phyloP scores from a whole-genome alignment of 2,888 invertebrate species.

The Lepidocyrtinus sp. region DNA sequence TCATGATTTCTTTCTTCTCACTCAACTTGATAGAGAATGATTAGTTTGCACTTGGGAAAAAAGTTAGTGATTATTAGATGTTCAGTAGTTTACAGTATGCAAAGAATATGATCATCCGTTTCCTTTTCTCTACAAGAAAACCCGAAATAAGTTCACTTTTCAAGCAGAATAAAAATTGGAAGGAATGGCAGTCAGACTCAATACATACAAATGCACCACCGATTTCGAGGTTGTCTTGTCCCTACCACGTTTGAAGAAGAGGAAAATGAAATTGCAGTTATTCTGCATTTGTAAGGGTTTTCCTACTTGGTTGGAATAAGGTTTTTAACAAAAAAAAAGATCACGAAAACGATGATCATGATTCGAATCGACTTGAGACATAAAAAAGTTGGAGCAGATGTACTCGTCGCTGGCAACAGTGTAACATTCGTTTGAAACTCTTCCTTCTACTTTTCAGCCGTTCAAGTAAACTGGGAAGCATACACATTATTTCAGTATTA shows the following conservation, averaged over 20 bases:
- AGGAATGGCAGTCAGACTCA: too few relatives aligned
- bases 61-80: neutral
- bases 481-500: too few relatives aligned
- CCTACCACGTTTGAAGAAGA: too few relatives aligned
- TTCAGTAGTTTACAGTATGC: too few relatives aligned
- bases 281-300: neutral
- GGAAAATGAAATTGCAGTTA: neutral
- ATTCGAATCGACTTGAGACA: conserved; percentile 57
- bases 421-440: neutral
- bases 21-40: neutral
- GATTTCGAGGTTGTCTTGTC: too few relatives aligned
- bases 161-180: too few relatives aligned
- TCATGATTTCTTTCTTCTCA: conserved; percentile 4
- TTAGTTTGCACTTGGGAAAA: conserved; percentile 17
- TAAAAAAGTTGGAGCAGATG: conserved; percentile 59
- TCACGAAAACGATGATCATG: conserved; percentile 43
- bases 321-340: neutral
- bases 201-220: too few relatives aligned
- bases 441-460: too few relatives aligned
- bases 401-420: neutral
- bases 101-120: neutral
- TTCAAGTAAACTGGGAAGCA: too few relatives aligned
- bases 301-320: neutral
- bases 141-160: too few relatives aligned
- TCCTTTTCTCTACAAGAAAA: too few relatives aligned